Evolutionary conservation across 2,888 invertebrate genomes (phyloP).

Genomic region (Epiblema foenella): DNA sequence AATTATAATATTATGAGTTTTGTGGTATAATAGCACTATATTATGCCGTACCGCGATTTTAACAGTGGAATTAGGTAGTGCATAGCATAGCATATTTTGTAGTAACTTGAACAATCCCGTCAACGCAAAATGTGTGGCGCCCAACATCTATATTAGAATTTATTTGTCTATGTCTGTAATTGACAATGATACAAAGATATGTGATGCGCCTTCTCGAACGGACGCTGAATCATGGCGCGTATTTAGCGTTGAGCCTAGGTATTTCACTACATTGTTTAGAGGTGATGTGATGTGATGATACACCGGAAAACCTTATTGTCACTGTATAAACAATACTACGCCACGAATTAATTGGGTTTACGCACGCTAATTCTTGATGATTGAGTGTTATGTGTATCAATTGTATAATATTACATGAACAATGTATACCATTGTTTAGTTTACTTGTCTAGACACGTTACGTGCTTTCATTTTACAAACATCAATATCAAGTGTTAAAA

Average conservation of each 20-base stretch:
- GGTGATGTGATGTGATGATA: conserved; percentile 39
- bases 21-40: no score
- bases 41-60: no score
- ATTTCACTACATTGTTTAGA: conserved; percentile 57
- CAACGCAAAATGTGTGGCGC: neutral
- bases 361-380: conserved; percentile 20
- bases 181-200: conserved; percentile 7
- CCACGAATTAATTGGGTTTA: conserved; percentile 27
- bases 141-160: neutral
- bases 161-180: neutral
- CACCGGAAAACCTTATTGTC: conserved; percentile 36
- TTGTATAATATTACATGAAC: conserved; percentile 7
- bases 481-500: neutral
- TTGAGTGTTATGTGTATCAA: conserved; percentile 21
- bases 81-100: neutral
- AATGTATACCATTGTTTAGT: neutral
- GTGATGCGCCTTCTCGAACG: conserved; percentile 15
- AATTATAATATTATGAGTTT: no score
- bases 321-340: conserved; percentile 28
- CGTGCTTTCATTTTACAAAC: neutral
- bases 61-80: no score
- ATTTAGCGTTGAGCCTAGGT: conserved; percentile 57
- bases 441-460: neutral
- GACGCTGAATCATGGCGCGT: conserved; percentile 60
- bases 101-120: neutral